Base-by-base conservation (phyloP, 1,140 invertebrate genomes). In the Dreissena polymorpha region DNA sequence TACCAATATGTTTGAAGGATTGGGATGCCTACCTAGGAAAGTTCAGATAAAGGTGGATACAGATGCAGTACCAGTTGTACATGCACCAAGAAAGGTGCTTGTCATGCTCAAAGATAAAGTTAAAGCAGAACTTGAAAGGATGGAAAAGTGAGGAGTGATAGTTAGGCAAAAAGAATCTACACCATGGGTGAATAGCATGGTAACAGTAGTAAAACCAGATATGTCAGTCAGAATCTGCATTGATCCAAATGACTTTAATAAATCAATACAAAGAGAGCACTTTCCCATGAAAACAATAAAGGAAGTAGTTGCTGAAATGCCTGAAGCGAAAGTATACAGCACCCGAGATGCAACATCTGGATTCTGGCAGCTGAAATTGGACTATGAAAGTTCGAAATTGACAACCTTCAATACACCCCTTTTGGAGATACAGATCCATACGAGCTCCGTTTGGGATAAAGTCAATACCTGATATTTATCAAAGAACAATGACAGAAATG, bases 401-500 rank as follows among this genome's bases (percentile, higher is more conserved):
- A n/a, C n/a, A n/a, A n/a, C n/a, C n/a, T n/a, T n/a, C n/a, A n/a
- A n/a, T n/a, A n/a, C n/a, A n/a, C n/a, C 79, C n/a, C 50, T 85
- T 74, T 68, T 70, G 84, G 10, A 29, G 87, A 39, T 87, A 83
- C 55, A 51, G 84, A 10, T 88, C 82, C 53, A 50, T 76, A 27
- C 13, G 69, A 51, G 8, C 77, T 21, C 86, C 85, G n/a, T 88
- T 81, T 78, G 80, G 86, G 0, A 87, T 87, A 51, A 84, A 80
- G 10, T 84, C 70, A 18, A 68, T 53, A 12, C 93, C 93, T 25
- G 92, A 91, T 49, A 93, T 93, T 50, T 94, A 93, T 84, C 93
- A 93, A 83, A 85, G 86, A 63, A 88, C 88, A 10, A 93, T 94
- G 74, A 51, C 64, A 5, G 23, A 78, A 57, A 51, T 78, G 25